Evolutionary conservation across 2,888 invertebrate species (phyloP), one percentile per base, ranked within the genome.

Genomic region (Meandrusa payeni): DNA sequence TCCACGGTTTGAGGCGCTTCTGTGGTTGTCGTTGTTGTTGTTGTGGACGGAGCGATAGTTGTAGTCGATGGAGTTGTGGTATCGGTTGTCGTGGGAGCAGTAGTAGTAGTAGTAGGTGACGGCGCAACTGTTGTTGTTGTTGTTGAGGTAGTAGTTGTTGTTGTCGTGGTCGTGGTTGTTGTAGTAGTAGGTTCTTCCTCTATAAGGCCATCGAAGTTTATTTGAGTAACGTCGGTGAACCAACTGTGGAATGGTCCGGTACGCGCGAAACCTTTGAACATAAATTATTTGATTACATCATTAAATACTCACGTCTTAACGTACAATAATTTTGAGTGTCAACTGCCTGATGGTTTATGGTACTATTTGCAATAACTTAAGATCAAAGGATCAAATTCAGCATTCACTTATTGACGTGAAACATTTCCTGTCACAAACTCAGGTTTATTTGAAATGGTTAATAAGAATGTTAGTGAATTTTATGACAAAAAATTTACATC

Each of bases 231-330:
- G 26, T 72, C 47, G 13, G 55, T 48, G 38, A 77, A 64, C 87
- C 87, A 88, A 9, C 54, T 23, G 2, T 64, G 71, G 72, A 79
- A 88, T 1, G 81, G 81, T 12, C 78, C 83, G 1, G 83, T 64
- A 1, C 86, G 76, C 7, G 69, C 64, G 54, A 86, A 87, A 51
- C 79, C 87, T 82, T 55, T 0, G 46, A 54, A 33, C 5, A 3
- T 2, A 9, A n/a, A n/a, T n/a, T n/a, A n/a, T n/a, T n/a, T n/a
- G n/a, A n/a, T n/a, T n/a, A n/a, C n/a, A n/a, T n/a, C n/a, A n/a
- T n/a, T n/a, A n/a, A n/a, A n/a, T n/a, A n/a, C n/a, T n/a, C n/a
- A n/a, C n/a, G n/a, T n/a, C n/a, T n/a, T n/a, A n/a, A n/a, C n/a
- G n/a, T n/a, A n/a, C n/a, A n/a, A n/a, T n/a, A n/a, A n/a, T n/a